A percentile compares a stretch with the other conserved stretches of the same genome.
Evolutionary conservation across 2,113 vertebrate species (phyloP).

Genomic region (Zosterops hypoxanthus): DNA sequence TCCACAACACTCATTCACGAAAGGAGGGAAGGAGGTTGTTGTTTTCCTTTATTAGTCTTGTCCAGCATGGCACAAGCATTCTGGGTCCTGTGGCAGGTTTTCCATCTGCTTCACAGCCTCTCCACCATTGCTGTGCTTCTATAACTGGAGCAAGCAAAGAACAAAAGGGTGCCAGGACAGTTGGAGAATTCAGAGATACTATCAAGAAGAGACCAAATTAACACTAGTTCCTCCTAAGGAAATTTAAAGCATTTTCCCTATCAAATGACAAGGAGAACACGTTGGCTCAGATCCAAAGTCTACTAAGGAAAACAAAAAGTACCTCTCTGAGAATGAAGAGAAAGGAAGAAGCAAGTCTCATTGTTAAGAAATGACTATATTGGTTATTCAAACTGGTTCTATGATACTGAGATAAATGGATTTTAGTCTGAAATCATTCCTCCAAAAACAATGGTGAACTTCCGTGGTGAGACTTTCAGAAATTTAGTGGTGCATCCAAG

Average conservation of each 20-base stretch:
- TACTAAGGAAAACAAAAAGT: background rate
- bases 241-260: background rate
- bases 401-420: background rate
- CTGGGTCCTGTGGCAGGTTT: background rate
- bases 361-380: background rate
- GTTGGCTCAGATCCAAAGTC: background rate
- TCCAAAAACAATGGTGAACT: background rate
- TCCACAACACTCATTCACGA: background rate
- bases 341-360: background rate
- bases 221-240: background rate
- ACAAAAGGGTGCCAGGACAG: background rate
- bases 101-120: background rate
- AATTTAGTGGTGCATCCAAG: background rate
- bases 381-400: background rate
- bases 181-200: background rate
- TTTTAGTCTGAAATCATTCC: background rate
- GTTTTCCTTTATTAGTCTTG: background rate
- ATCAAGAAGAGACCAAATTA: background rate
- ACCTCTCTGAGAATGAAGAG: background rate
- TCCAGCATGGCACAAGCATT: background rate
- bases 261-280: background rate
- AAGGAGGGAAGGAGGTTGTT: background rate
- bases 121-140: background rate
- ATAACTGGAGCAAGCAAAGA: background rate
- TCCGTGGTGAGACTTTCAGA: background rate